Percentiles rank a stretch among this genome's conserved stretches.
These are phyloP conservation scores for Mystacornis crossleyi DNA, from an alignment of 2,113 vertebrate genomes.

Conservation along the genomic window DNA sequence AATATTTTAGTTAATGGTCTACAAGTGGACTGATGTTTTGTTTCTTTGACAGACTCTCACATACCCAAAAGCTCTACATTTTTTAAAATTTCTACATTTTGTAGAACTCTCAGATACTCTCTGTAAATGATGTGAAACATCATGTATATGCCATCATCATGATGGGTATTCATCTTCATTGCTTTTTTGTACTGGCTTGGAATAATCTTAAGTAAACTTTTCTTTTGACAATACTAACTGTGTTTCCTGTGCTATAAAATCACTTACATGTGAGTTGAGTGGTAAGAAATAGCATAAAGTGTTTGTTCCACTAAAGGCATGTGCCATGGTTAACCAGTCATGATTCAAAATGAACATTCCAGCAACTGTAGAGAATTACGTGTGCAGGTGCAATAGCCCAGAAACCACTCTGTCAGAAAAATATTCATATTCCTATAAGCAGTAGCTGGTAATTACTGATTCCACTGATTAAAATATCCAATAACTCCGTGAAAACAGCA, in stretches of 20 bases:
- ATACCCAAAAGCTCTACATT: background rate
- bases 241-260: background rate
- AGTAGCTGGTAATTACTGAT: background rate
- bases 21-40: background rate
- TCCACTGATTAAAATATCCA: background rate
- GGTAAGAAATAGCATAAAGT: background rate
- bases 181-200: background rate
- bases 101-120: background rate
- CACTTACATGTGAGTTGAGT: background rate
- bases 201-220: background rate
- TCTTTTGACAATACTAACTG: background rate
- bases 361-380: background rate
- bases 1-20: background rate
- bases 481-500: background rate
- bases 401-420: background rate
- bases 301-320: background rate
- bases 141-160: accelerated
- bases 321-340: background rate
- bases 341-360: background rate
- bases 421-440: background rate
- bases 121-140: background rate
- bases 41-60: background rate
- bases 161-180: background rate
- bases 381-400: background rate
- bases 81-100: background rate